phyloP scores from a whole-genome alignment of 2,888 invertebrate species.

The Tuberolachnus salignus region DNA sequence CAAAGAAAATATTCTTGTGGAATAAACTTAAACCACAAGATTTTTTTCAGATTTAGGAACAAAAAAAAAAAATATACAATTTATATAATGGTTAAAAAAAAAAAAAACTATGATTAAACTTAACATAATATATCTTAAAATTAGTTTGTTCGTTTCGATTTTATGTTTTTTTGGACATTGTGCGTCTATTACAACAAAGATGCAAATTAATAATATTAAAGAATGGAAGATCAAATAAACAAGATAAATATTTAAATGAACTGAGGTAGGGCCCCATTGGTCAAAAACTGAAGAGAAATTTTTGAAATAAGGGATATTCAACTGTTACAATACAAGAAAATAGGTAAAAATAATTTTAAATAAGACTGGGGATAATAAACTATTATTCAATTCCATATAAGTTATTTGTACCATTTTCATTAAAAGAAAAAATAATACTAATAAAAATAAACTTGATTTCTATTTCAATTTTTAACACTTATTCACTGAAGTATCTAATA shows the following conservation, averaged over 20 bases:
- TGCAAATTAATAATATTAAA: conserved; percentile 18
- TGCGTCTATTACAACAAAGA: conserved; percentile 43
- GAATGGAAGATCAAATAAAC: conserved; percentile 41
- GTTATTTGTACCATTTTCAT: conserved; percentile 23
- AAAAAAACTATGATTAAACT: conserved; percentile 42
- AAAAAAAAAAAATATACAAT: conserved; percentile 47
- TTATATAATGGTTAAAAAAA: conserved; percentile 50
- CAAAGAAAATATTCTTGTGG: conserved; percentile 40
- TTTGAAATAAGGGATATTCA: no score
- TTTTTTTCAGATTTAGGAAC: conserved; percentile 46
- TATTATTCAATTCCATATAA: background rate
- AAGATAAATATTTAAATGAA: conserved; percentile 6
- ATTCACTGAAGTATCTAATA: conserved; percentile 15
- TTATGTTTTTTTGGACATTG: conserved; percentile 13
- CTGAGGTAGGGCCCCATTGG: conserved; percentile 16
- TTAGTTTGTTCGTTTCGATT: conserved; percentile 44
- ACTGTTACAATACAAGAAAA: conserved; percentile 12
- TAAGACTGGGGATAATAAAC: background rate
- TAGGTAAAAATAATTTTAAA: conserved; percentile 6
- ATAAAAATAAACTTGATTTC: background rate
- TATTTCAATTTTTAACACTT: background rate
- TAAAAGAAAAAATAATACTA: conserved; percentile 15
- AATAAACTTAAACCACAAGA: background rate
- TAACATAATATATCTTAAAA: conserved; percentile 44
- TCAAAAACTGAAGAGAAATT: conserved; percentile 26